Conservation (phyloP, 1,140 invertebrate genomes). For the Drosophila suzukii region DNA sequence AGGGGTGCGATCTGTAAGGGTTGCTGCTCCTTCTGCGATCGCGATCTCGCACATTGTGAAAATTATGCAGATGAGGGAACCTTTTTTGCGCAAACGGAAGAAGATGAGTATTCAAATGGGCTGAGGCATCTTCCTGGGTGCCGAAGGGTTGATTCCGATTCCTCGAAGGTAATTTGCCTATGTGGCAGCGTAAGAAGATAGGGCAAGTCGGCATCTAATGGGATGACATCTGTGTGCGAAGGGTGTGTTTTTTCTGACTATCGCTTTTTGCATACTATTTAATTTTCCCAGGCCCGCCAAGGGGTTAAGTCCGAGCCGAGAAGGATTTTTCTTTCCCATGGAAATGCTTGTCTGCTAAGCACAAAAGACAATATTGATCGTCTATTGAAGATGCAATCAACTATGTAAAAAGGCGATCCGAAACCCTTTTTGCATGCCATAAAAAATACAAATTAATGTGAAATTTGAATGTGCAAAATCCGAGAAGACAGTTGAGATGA, state of each 20-base stretch:
- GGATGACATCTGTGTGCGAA: constrained; percentile 74
- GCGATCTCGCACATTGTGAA: constrained; percentile 67
- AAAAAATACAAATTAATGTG: constrained; percentile 75
- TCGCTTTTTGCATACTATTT: constrained; percentile 77
- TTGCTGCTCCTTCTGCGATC: constrained; percentile 56
- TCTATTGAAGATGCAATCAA: constrained; percentile 81
- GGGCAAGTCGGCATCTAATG: constrained; percentile 60
- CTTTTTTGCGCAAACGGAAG: constrained; percentile 57
- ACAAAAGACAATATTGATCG: constrained; percentile 83
- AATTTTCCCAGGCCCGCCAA: constrained; percentile 73
- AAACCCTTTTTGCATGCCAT: constrained; percentile 61
- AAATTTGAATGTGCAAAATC: constrained; percentile 65
- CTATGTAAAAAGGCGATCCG: constrained; percentile 57
- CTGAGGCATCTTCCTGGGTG: constrained; percentile 56
- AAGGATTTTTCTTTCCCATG: constrained; percentile 77
- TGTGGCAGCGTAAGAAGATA: constrained; percentile 57
- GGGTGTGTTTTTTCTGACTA: constrained; percentile 35
- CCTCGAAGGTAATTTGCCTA: constrained; percentile 71
- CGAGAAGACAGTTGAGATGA: constrained; percentile 20
- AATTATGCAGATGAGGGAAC: constrained; percentile 79
- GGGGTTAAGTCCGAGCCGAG: constrained; percentile 48
- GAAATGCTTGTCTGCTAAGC: constrained; percentile 63
- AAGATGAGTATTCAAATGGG: constrained; percentile 82
- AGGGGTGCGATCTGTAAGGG: constrained; percentile 62
- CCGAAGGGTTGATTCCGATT: constrained; percentile 55